Conservation (phyloP, 2,797 vertebrate species). For the Melanotaenia parkinsoni region DNA sequence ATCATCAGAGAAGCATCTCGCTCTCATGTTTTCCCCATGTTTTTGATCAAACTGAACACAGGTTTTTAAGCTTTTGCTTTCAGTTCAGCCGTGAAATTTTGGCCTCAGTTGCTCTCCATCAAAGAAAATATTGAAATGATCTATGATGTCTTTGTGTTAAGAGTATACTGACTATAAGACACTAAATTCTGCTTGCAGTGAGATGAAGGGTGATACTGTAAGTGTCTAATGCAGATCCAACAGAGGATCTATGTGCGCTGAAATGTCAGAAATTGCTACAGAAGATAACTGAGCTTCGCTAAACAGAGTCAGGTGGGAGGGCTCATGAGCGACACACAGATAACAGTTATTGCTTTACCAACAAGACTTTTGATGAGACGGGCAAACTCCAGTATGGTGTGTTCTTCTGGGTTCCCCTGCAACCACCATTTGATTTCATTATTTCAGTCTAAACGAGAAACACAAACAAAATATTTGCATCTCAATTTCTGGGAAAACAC, state of each 20-base stretch:
- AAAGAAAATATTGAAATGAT: too few relatives aligned
- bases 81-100: neutral
- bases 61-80: neutral
- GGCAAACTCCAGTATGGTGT: conserved; percentile 97
- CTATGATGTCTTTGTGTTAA: too few relatives aligned
- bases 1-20: too few relatives aligned
- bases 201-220: too few relatives aligned
- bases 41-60: conserved; percentile 8
- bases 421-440: conserved; percentile 35
- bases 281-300: neutral
- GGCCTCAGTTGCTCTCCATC: too few relatives aligned
- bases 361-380: conserved; percentile 97
- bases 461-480: neutral
- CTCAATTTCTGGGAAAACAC: neutral
- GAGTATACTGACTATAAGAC: too few relatives aligned
- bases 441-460: conserved; percentile 16
- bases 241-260: too few relatives aligned
- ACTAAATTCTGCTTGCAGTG: too few relatives aligned
- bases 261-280: neutral
- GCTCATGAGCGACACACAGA: neutral
- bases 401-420: conserved; percentile 98
- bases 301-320: too few relatives aligned
- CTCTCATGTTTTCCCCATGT: neutral
- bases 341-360: conserved; percentile 79
- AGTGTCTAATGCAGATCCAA: too few relatives aligned